phyloP scores from a whole-genome alignment of 1,140 invertebrate species.

The Heliconius eleuchia region DNA sequence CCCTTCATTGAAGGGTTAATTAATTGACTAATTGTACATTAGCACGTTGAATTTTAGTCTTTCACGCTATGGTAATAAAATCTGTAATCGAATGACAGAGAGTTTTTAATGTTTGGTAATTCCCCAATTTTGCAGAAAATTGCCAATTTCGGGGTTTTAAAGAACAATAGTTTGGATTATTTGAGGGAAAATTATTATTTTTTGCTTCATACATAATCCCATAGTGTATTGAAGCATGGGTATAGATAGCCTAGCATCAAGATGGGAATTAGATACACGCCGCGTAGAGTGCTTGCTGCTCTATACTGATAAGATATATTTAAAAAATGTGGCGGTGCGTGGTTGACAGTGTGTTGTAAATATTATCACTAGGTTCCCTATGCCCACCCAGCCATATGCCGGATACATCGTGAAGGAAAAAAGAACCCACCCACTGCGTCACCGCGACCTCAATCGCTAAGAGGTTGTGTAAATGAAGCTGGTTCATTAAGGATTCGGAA shows the following conservation, averaged over 20 bases:
- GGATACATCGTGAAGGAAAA: too few species aligned
- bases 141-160: background rate
- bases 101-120: background rate
- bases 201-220: background rate
- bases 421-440: too few species aligned
- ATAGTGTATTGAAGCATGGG: too few species aligned
- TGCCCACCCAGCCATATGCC: too few species aligned
- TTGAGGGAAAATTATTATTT: background rate
- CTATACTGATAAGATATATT: too few species aligned
- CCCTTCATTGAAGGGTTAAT: slow-evolving; percentile 5
- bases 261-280: too few species aligned
- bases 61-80: background rate
- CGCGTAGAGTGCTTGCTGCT: too few species aligned
- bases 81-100: background rate
- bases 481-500: slow-evolving; percentile 66
- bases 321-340: too few species aligned
- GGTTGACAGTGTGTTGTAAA: too few species aligned
- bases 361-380: too few species aligned
- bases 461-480: slow-evolving; percentile 44
- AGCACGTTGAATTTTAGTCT: background rate
- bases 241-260: too few species aligned
- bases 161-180: slow-evolving; percentile 10
- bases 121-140: slow-evolving; percentile 1
- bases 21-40: background rate
- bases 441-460: too few species aligned